These are phyloP conservation scores for Julus scanicus DNA, from an alignment of 2,888 invertebrate species.

Conservation along the genomic window DNA sequence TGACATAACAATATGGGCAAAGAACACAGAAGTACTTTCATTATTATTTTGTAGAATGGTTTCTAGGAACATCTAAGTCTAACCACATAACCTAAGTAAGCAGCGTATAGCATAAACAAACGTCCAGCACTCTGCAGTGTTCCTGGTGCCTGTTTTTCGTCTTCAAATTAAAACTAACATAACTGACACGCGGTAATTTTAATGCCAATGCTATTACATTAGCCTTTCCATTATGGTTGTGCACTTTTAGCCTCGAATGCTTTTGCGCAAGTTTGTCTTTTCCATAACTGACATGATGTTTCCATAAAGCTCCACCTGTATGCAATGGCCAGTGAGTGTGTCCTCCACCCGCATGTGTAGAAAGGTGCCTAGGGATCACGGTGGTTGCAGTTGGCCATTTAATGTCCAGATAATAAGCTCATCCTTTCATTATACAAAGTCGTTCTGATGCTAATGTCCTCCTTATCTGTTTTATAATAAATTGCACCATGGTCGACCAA, in stretches of 20 bases:
- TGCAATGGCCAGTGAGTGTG: background rate
- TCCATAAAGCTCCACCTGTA: background rate
- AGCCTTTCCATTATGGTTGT: background rate
- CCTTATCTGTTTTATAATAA: constrained; percentile 29
- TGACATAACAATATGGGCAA: too few relatives aligned
- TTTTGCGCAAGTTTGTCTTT: background rate
- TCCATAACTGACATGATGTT: background rate
- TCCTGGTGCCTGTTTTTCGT: background rate
- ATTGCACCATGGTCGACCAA: constrained; percentile 42
- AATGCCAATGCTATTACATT: background rate
- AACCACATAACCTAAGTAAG: too few relatives aligned
- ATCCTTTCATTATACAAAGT: constrained; percentile 42
- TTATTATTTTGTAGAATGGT: too few relatives aligned
- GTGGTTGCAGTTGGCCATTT: constrained; percentile 15
- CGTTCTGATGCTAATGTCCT: constrained; percentile 20
- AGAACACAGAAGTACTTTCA: too few relatives aligned
- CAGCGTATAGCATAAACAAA: too few relatives aligned
- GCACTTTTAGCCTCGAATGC: background rate
- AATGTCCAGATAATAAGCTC: constrained; percentile 42
- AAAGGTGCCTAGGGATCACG: constrained; percentile 25
- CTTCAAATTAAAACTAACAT: background rate
- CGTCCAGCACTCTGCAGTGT: too few relatives aligned
- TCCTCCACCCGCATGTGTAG: background rate
- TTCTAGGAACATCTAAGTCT: too few relatives aligned
- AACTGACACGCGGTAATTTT: background rate